phyloP scores from a whole-genome alignment of 2,888 invertebrate species.

The Corythucha ciliata region DNA sequence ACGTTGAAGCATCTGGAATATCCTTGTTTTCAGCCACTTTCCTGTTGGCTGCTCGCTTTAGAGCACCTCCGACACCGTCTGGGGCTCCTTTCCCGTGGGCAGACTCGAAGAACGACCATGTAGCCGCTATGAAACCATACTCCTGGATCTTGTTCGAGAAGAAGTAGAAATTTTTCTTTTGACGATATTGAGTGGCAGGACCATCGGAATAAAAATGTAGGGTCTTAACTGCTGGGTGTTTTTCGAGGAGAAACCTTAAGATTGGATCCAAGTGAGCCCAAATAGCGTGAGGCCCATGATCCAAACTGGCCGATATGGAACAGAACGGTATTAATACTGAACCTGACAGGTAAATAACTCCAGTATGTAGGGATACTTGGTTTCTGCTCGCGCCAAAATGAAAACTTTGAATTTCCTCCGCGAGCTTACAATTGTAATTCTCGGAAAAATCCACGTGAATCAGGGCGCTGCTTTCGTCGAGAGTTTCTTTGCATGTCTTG shows the following conservation, averaged over 20 bases:
- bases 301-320: not conserved
- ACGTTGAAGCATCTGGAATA: constrained; percentile 13
- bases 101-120: constrained; percentile 15
- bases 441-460: too few species aligned
- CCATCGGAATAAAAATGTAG: not conserved
- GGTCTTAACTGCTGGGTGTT: not conserved
- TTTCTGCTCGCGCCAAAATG: constrained; percentile 5
- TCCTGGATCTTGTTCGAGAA: not conserved
- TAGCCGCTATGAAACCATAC: constrained; percentile 9
- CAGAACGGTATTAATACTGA: too few species aligned
- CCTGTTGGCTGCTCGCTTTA: constrained; percentile 10
- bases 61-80: constrained; percentile 16
- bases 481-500: too few species aligned
- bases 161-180: not conserved
- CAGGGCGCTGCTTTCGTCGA: too few species aligned
- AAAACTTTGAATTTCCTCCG: not conserved
- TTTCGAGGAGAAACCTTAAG: not conserved
- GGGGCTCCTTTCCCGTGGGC: constrained; percentile 15
- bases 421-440: too few species aligned
- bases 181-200: not conserved
- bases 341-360: not conserved
- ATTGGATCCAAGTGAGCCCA: constrained; percentile 12
- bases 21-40: constrained; percentile 1
- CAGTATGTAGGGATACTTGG: not conserved
- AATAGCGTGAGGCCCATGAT: constrained; percentile 8